phyloP scores from a whole-genome alignment of 1,140 invertebrate species.

The Eumeta japonica region DNA sequence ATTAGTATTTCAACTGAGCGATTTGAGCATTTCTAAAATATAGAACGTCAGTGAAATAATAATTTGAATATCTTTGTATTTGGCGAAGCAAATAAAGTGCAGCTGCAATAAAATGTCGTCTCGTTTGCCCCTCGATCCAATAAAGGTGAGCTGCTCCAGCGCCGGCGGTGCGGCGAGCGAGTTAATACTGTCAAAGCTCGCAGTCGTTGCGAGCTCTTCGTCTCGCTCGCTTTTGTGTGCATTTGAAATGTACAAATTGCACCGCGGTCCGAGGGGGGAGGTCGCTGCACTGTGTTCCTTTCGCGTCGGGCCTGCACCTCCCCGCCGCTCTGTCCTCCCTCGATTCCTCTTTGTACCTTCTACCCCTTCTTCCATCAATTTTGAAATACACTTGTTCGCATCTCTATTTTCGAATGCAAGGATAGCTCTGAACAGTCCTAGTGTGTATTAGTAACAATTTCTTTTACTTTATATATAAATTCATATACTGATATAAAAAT shows the following conservation, averaged over 20 bases:
- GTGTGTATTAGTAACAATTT: no score
- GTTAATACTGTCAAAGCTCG: constrained; percentile 54
- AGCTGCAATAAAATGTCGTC: constrained; percentile 19
- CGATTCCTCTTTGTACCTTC: constrained; percentile 51
- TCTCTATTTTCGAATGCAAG: constrained; percentile 46
- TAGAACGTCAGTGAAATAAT: no score
- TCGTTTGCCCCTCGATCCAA: constrained; percentile 26
- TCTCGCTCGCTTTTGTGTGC: constrained; percentile 51
- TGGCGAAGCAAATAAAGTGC: no score
- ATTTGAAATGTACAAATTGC: constrained; percentile 58
- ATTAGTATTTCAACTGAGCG: no score
- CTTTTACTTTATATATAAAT: no score
- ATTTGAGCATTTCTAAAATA: no score
- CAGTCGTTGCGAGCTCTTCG: constrained; percentile 38
- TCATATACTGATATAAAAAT: no score
- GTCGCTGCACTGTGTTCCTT: constrained; percentile 44
- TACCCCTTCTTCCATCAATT: constrained; percentile 49
- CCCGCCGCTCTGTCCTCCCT: constrained; percentile 33
- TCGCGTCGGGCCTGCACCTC: constrained; percentile 34
- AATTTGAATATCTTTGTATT: no score
- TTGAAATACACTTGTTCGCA: constrained; percentile 44
- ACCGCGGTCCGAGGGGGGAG: constrained; percentile 28
- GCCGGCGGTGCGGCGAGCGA: constrained; percentile 38
- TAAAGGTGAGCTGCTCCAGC: constrained; percentile 40
- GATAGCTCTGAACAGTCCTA: constrained; percentile 26